A percentile compares a stretch with the other conserved stretches of the same genome.
Conservation (phyloP, 2,888 invertebrate genomes). For the Panorpa germanica region DNA sequence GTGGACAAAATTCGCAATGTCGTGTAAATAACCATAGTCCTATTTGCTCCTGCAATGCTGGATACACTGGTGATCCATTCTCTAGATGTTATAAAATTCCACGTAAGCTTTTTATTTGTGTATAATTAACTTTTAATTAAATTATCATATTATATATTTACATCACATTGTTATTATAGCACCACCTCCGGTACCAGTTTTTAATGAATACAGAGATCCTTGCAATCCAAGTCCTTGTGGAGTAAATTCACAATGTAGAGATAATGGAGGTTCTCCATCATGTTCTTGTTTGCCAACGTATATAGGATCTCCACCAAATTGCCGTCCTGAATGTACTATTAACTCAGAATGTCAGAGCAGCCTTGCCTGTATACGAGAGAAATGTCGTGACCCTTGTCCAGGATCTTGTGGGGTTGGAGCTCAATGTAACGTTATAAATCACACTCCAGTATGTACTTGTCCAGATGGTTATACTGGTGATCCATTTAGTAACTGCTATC, state of each 20-base stretch:
- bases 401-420: slow-evolving; percentile 49
- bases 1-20: slow-evolving; percentile 58
- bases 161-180: too few relatives aligned
- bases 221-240: slow-evolving; percentile 49
- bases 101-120: slow-evolving; percentile 17
- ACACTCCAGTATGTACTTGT: slow-evolving; percentile 46
- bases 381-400: slow-evolving; percentile 51
- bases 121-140: slow-evolving; percentile 7
- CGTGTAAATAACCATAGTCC: slow-evolving; percentile 69
- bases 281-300: slow-evolving; percentile 44
- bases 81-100: slow-evolving; percentile 37
- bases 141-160: too few relatives aligned
- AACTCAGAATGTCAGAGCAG: slow-evolving; percentile 50
- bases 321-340: slow-evolving; percentile 48
- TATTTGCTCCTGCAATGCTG: slow-evolving; percentile 51
- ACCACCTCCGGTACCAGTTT: slow-evolving; percentile 15
- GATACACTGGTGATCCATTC: slow-evolving; percentile 57
- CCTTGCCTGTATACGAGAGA: slow-evolving; percentile 49
- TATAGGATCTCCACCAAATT: slow-evolving; percentile 48
- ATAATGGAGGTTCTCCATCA: slow-evolving; percentile 34
- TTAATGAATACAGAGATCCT: slow-evolving; percentile 28
- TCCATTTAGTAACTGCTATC: slow-evolving; percentile 29
- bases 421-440: slow-evolving; percentile 40
- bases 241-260: slow-evolving; percentile 36
- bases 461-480: slow-evolving; percentile 32